Percentiles rank a stretch among this genome's conserved stretches.
These are phyloP conservation scores for Saccostrea glomerata DNA, from an alignment of 1,140 invertebrate species.

Conservation along the genomic window DNA sequence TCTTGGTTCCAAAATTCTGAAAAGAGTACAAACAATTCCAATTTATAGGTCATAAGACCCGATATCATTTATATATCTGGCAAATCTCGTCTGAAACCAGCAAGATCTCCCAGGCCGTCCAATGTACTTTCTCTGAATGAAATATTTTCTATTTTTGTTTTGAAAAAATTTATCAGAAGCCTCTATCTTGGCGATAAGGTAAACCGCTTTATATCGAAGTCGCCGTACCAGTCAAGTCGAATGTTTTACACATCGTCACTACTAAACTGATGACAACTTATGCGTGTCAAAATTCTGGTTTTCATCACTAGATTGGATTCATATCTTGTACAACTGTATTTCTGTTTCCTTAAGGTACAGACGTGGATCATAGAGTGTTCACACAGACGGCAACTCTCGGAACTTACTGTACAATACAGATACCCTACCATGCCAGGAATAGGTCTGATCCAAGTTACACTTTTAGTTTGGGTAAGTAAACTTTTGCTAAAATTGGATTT, in stretches of 20 bases:
- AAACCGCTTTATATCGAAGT: background rate
- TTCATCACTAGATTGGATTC: constrained; percentile 8
- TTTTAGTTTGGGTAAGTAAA: background rate
- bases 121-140: constrained; percentile 31
- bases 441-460: background rate
- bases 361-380: background rate
- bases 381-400: background rate
- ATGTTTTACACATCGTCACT: background rate
- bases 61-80: background rate
- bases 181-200: background rate
- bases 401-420: background rate
- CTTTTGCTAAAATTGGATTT: background rate
- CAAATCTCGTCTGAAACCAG: constrained; percentile 7
- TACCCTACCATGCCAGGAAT: background rate
- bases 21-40: background rate
- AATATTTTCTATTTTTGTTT: constrained; percentile 10
- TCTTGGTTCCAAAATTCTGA: too few species aligned
- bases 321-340: background rate
- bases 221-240: background rate
- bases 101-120: background rate
- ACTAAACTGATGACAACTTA: background rate
- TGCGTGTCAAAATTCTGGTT: background rate
- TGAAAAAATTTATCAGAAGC: background rate
- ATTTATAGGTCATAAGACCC: background rate
- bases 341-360: constrained; percentile 4